Conservation (phyloP, 2,113 vertebrate genomes). For the Pedetes capensis region DNA sequence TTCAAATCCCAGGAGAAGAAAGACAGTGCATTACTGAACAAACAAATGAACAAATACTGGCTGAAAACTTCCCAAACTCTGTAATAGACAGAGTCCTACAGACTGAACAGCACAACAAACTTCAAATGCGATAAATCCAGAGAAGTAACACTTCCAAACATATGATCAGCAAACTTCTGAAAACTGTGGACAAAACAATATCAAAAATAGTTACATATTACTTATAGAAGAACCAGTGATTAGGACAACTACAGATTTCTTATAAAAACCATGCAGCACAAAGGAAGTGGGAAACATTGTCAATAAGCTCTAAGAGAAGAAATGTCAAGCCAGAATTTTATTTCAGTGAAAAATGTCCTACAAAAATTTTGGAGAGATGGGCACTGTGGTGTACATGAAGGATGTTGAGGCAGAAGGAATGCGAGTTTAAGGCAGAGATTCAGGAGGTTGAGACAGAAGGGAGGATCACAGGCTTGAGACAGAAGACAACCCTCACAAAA, state of each 20-base stretch:
- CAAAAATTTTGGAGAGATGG: background rate
- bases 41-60: background rate
- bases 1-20: background rate
- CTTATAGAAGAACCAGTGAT: background rate
- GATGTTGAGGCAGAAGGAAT: no score
- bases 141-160: background rate
- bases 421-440: no score
- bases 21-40: background rate
- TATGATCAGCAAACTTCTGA: background rate
- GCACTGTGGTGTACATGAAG: no score
- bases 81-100: slow-evolving; percentile 35
- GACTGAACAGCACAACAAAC: background rate
- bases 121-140: background rate
- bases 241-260: background rate
- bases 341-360: slow-evolving; percentile 13
- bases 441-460: no score
- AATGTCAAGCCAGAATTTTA: slow-evolving; percentile 9
- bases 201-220: background rate
- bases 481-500: no score
- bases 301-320: slow-evolving; percentile 7
- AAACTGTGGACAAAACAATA: background rate
- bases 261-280: background rate
- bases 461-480: no score
- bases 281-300: background rate
- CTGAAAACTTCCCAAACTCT: background rate